These are phyloP conservation scores for Gadus macrocephalus DNA, from an alignment of 2,113 vertebrate genomes.

Conservation along the genomic window DNA sequence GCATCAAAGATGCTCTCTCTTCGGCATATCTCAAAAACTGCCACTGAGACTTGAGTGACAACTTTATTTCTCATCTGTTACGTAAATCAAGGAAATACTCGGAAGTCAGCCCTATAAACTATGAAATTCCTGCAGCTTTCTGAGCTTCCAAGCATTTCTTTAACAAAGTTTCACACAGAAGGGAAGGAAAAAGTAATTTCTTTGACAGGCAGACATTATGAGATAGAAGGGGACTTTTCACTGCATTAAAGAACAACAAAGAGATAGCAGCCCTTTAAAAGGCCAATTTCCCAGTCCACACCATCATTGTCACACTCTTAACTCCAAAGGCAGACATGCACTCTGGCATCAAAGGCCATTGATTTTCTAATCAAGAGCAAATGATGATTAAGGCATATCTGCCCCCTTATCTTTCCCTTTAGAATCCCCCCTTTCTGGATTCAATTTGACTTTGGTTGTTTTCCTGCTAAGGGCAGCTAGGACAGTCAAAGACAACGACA, in stretches of 20 bases:
- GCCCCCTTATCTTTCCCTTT: slow-evolving; percentile 72
- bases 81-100: slow-evolving; percentile 62
- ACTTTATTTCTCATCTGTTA: slow-evolving; percentile 69
- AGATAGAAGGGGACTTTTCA: slow-evolving; percentile 69
- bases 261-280: slow-evolving; percentile 69
- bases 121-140: slow-evolving; percentile 63
- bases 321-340: slow-evolving; percentile 72
- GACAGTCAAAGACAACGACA: slow-evolving; percentile 67
- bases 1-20: slow-evolving; percentile 64
- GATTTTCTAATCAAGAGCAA: slow-evolving; percentile 78
- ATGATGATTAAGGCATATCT: slow-evolving; percentile 77
- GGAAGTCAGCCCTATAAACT: slow-evolving; percentile 59
- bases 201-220: slow-evolving; percentile 70
- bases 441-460: slow-evolving; percentile 69
- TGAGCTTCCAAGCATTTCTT: slow-evolving; percentile 62
- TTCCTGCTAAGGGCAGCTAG: slow-evolving; percentile 54
- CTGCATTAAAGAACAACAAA: slow-evolving; percentile 70
- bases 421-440: slow-evolving; percentile 71
- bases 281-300: slow-evolving; percentile 70
- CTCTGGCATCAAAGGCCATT: slow-evolving; percentile 76
- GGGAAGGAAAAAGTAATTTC: slow-evolving; percentile 63
- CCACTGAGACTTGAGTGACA: slow-evolving; percentile 68
- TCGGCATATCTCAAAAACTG: slow-evolving; percentile 61
- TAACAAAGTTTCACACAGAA: slow-evolving; percentile 66
- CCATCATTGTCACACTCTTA: slow-evolving; percentile 74